Evolutionary conservation across 2,113 vertebrate species (phyloP).

Genomic region (Aegotheles bennettii): DNA sequence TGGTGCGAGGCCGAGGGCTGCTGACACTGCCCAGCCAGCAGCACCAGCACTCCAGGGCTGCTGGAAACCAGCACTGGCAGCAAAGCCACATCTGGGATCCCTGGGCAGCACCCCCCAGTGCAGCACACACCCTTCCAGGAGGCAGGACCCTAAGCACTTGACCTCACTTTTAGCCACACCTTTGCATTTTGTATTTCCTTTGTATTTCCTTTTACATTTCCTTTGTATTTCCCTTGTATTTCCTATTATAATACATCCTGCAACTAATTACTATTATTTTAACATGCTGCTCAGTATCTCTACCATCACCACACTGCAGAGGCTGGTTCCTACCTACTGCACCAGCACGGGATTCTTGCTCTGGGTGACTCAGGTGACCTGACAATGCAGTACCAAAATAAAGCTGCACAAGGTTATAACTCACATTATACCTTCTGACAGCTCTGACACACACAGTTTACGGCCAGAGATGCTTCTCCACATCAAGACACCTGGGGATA

Average conservation of each 20-base stretch:
- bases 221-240: no score
- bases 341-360: neutral
- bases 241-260: accelerated
- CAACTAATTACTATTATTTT: neutral
- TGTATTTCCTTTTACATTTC: no score
- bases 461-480: neutral
- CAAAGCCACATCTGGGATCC: neutral
- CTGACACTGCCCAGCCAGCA: neutral
- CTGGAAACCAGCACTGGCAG: neutral
- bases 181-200: no score
- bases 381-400: neutral
- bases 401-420: neutral
- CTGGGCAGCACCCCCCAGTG: accelerated
- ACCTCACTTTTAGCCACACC: accelerated
- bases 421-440: neutral
- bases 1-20: accelerated
- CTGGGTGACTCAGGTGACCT: neutral
- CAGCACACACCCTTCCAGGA: neutral
- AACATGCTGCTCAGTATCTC: neutral
- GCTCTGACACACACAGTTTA: neutral
- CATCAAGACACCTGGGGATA: neutral
- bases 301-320: neutral
- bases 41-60: neutral
- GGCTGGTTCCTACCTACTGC: neutral
- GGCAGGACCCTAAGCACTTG: neutral